Conservation (phyloP, 2,113 vertebrate species). For the Perognathus longimembris region DNA sequence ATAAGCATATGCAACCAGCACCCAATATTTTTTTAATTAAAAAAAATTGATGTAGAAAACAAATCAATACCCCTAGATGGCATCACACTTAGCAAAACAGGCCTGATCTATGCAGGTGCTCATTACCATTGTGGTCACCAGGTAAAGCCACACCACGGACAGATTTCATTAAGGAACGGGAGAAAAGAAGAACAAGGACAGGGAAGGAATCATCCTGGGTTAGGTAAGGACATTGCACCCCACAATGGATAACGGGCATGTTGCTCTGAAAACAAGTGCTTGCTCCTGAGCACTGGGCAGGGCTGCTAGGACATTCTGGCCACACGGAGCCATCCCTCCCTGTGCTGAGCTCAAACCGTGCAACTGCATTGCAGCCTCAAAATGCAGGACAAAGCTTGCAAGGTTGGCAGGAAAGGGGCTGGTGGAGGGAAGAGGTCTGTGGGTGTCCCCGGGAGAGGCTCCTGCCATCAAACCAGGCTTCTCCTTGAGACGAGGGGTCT, state of each 20-base stretch:
- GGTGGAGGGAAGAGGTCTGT: neutral
- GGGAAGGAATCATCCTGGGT: rapidly evolving
- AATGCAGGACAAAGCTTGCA: rapidly evolving
- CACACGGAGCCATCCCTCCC: rapidly evolving
- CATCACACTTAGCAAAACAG: no score
- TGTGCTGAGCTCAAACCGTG: no score
- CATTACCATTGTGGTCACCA: no score
- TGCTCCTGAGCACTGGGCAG: rapidly evolving
- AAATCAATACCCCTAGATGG: no score
- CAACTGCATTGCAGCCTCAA: no score
- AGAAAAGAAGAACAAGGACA: neutral
- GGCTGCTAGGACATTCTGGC: rapidly evolving
- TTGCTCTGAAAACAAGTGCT: neutral
- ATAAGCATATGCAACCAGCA: no score
- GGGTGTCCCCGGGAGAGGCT: neutral
- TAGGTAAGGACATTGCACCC: rapidly evolving
- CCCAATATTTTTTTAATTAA: no score
- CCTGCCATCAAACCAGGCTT: rapidly evolving
- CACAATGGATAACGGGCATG: no score
- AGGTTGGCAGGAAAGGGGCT: neutral
- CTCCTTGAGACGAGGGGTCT: rapidly evolving
- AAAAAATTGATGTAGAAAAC: no score
- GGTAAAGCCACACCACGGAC: rapidly evolving
- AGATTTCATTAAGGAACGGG: neutral
- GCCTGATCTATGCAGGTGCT: no score